Evolutionary conservation across 2,888 invertebrate genomes (phyloP), one percentile per base, ranked within the genome.

Genomic region (Cheilosia variabilis): DNA sequence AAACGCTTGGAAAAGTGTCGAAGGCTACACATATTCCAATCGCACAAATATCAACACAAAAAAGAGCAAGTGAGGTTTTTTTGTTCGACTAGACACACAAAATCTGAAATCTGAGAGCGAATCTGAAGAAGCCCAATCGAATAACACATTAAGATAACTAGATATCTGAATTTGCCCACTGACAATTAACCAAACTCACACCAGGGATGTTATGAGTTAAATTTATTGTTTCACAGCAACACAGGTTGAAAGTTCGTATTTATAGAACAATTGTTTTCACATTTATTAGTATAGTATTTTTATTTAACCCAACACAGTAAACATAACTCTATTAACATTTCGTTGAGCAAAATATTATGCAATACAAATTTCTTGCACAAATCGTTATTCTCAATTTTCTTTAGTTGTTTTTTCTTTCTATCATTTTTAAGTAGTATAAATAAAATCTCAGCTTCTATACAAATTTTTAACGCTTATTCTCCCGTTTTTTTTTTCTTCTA

Each of bases 381-480:
- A 92, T 89, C 88, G 92, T 91, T 91, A 89, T 92, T 91, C 90
- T 92, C 91, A 92, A 91, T 91, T 91, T 90, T 89, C 89, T 89
- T 89, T 55, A 63, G 22, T 55, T 71, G 63, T 34, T 5, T 31
- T 55, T 34, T 65, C 45, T 43, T 9, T 31, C 24, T 24, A 27
- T 62, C 37, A 47, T 17, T 37, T 34, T 47, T 66, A 19, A 27
- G 13, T 55, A 55, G 13, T 17, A 9, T 31, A 22, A 22, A 24
- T 45, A 31, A 63, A 57, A 57, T 15, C 31, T 68, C 43, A 68
- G 66, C 53, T 57, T 69, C 34, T 69, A 22, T 24, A 43, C n/a
- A 43, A 43, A 57, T 22, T 24, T 47, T 17, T 57, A 53, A 66
- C 27, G 41, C 69, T 68, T 55, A 5, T 4, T 31, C 9, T 43